phyloP scores from a whole-genome alignment of 2,797 vertebrate genomes.

The Rhinogobio ventralis region DNA sequence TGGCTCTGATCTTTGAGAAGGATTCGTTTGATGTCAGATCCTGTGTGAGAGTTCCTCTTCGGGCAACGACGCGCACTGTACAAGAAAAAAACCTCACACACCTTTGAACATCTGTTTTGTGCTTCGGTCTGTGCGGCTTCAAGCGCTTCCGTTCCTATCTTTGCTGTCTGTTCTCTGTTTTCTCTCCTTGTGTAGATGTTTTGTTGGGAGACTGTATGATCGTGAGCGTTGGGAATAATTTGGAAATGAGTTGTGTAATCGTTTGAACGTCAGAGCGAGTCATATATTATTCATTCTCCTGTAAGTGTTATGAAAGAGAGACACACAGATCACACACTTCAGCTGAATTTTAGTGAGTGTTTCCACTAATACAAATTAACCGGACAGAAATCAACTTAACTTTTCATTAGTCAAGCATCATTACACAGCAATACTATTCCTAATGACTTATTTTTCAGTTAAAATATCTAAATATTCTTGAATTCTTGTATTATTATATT shows the following conservation, averaged over 20 bases:
- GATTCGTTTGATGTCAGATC: constrained; percentile 34
- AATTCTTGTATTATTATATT: neutral
- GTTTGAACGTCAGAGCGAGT: constrained; percentile 1
- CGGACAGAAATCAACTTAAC: neutral
- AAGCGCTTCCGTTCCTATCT: neutral
- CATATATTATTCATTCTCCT: constrained; percentile 18
- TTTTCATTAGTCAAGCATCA: neutral
- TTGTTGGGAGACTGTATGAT: neutral
- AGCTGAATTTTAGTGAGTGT: neutral
- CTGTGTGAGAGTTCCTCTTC: constrained; percentile 17
- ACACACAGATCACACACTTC: neutral
- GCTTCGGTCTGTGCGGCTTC: neutral
- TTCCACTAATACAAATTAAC: neutral
- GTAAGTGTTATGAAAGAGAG: constrained; percentile 10
- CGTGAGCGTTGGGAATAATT: neutral
- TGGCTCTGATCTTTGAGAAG: constrained; percentile 8
- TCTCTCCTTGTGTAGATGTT: constrained; percentile 10
- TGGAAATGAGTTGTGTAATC: constrained; percentile 5
- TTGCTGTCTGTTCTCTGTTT: neutral
- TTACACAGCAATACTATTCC: neutral
- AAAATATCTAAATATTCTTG: neutral
- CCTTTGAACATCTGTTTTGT: constrained; percentile 33
- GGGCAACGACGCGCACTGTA: neutral
- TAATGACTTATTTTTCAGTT: neutral
- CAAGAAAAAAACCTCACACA: neutral